Evolutionary conservation across 2,888 invertebrate genomes (phyloP), one percentile per base, ranked within the genome.

Genomic region (Zygogramma bicolorata): DNA sequence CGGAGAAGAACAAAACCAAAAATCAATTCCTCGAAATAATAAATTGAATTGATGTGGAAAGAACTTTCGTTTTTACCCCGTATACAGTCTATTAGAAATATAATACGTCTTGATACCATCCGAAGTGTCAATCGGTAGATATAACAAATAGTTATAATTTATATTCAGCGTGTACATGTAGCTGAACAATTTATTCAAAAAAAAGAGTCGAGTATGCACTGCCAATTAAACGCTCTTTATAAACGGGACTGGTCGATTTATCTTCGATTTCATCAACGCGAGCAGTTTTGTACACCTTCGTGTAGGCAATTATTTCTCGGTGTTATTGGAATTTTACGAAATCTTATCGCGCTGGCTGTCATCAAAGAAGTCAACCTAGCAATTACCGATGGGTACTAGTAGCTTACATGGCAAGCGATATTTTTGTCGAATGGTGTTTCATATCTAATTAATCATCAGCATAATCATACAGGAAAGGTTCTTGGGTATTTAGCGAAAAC

Each of bases 61-160:
- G n/a, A n/a, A n/a, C n/a, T n/a, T n/a, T n/a, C n/a, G n/a, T n/a
- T n/a, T n/a, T n/a, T n/a, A n/a, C n/a, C n/a, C n/a, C n/a, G n/a
- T n/a, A n/a, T n/a, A n/a, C n/a, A 13, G 3, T 38, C 38, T 38
- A 38, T 38, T 38, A 38, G n/a, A 38, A 38, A 10, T 13, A 38
- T 38, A 53, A 53, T 22, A 53, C 53, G 13, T n/a, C n/a, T 13
- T 53, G 27, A 53, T 53, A 15, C 13, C 53, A 5, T 53, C 5
- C 27, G n/a, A 53, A 53, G n/a, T 73, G 73, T 67, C 70, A 70
- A 13, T 49, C 42, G 57, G 63, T 62, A 67, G 63, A 49, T 65
- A 63, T 66, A 59, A 63, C 70, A 73, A 70, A 66, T 66, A 73
- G 67, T 63, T 61, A 70, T 73, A 70, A 70, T 70, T 74, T 74